phyloP scores from a whole-genome alignment of 2,888 invertebrate species.

The Asteroscopus sphinx region DNA sequence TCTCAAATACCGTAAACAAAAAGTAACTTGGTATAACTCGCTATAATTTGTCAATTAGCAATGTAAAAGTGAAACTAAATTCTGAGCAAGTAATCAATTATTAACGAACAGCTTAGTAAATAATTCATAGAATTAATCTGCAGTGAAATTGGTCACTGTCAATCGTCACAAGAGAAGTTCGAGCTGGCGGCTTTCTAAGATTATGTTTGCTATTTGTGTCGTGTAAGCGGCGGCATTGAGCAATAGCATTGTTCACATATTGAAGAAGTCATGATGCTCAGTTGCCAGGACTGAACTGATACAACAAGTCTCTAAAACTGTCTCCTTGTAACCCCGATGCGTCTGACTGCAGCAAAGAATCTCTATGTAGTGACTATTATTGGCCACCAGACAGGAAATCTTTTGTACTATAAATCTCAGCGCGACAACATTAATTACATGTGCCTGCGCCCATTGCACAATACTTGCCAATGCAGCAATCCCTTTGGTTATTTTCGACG shows the following conservation, averaged over 20 bases:
- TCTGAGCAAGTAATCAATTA: conserved; percentile 33
- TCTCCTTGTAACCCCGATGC: conserved; percentile 77
- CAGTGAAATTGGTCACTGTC: conserved; percentile 54
- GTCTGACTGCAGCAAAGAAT: conserved; percentile 81
- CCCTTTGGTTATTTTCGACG: conserved; percentile 66
- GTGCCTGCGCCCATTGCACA: conserved; percentile 75
- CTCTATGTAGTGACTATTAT: conserved; percentile 81
- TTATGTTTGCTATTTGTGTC: conserved; percentile 79
- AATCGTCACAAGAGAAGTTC: conserved; percentile 64
- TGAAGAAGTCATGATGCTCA: conserved; percentile 79
- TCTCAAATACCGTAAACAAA: no score
- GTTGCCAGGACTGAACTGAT: conserved; percentile 80
- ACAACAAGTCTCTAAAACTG: conserved; percentile 79
- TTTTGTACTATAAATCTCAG: conserved; percentile 86
- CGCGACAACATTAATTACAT: conserved; percentile 79
- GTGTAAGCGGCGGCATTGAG: conserved; percentile 67
- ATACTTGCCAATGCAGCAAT: conserved; percentile 77
- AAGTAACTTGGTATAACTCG: no score
- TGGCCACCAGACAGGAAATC: conserved; percentile 86
- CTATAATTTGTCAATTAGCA: conserved; percentile 30
- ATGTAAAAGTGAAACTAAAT: conserved; percentile 54
- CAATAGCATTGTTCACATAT: conserved; percentile 85
- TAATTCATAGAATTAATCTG: conserved; percentile 52
- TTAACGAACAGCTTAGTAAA: conserved; percentile 35
- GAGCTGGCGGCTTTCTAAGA: conserved; percentile 72